phyloP scores from a whole-genome alignment of 2,888 invertebrate species.

The Cryptocephalus primarius region DNA sequence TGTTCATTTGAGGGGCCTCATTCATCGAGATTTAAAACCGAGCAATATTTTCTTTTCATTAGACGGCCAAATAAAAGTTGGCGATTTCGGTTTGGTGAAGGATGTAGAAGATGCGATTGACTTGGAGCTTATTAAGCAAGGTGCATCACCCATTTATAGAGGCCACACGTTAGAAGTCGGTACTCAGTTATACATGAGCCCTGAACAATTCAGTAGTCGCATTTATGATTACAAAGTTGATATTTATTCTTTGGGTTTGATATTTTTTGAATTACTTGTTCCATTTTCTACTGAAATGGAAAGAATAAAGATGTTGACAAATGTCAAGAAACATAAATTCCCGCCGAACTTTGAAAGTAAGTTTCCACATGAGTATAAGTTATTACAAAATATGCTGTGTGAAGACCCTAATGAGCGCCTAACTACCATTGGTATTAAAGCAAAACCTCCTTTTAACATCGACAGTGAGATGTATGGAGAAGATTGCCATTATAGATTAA shows the following conservation, averaged over 20 bases:
- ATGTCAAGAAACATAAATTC: constrained; percentile 55
- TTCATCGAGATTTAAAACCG: constrained; percentile 93
- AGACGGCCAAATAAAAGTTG: constrained; percentile 86
- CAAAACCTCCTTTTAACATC: constrained; percentile 45
- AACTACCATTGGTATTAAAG: constrained; percentile 59
- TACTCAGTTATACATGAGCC: constrained; percentile 96
- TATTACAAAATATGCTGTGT: constrained; percentile 70
- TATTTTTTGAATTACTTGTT: constrained; percentile 83
- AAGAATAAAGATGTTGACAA: constrained; percentile 55
- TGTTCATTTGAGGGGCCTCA: constrained; percentile 83
- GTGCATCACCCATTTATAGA: constrained; percentile 9
- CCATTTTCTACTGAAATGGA: constrained; percentile 91
- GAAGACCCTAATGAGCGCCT: constrained; percentile 61
- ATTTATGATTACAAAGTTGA: constrained; percentile 87
- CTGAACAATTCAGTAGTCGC: constrained; percentile 73
- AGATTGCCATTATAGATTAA: constrained; percentile 14
- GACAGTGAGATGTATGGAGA: constrained; percentile 16
- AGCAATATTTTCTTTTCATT: constrained; percentile 89
- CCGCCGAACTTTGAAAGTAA: constrained; percentile 54
- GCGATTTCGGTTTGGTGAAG: constrained; percentile 97
- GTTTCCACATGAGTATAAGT: constrained; percentile 59
- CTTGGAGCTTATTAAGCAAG: constrained; percentile 37
- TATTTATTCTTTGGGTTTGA: constrained; percentile 88
- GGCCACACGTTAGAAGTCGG: constrained; percentile 62
- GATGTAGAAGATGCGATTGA: constrained; percentile 55